A percentile compares a stretch with the other conserved stretches of the same genome.
Conservation (phyloP, 2,888 invertebrate genomes). For the Andrena praecox region DNA sequence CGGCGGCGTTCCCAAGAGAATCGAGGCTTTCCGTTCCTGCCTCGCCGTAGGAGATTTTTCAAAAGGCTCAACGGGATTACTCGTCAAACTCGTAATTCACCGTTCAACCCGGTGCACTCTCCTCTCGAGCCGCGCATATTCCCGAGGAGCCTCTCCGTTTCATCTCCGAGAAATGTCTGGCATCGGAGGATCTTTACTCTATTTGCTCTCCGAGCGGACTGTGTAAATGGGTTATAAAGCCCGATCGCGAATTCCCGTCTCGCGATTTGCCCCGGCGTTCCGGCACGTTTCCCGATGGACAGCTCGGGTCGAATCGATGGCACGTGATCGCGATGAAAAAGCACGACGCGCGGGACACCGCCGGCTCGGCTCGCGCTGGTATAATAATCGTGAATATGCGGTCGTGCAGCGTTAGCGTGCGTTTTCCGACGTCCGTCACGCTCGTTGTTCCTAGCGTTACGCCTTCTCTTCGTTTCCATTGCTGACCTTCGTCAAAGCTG, state of each 20-base stretch:
- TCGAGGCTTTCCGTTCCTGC: slow-evolving; percentile 35
- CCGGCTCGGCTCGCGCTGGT: not conserved
- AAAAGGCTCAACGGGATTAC: not conserved
- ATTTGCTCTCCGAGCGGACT: not conserved
- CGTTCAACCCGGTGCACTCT: slow-evolving; percentile 9
- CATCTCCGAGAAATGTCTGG: not conserved
- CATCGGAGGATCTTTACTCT: not conserved
- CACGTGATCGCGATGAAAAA: slow-evolving; percentile 49
- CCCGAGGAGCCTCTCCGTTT: not conserved
- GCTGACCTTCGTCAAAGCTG: slow-evolving; percentile 59
- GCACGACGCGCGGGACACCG: not conserved
- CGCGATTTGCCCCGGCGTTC: slow-evolving; percentile 51
- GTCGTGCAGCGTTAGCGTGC: slow-evolving; percentile 46
- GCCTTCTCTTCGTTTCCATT: slow-evolving; percentile 42
- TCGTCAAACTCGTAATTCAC: slow-evolving; percentile 10
- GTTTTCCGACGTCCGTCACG: slow-evolving; percentile 29
- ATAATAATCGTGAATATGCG: slow-evolving; percentile 34
- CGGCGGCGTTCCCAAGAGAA: slow-evolving; percentile 44
- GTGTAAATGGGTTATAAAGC: slow-evolving; percentile 37
- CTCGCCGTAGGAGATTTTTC: slow-evolving; percentile 25
- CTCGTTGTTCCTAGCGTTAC: slow-evolving; percentile 35
- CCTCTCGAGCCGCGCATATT: not conserved
- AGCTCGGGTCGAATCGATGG: slow-evolving; percentile 52
- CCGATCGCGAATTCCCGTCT: slow-evolving; percentile 55
- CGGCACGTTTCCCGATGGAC: slow-evolving; percentile 60